Base-by-base conservation (phyloP, 1,140 invertebrate species). In the Procambarus virginalis region DNA sequence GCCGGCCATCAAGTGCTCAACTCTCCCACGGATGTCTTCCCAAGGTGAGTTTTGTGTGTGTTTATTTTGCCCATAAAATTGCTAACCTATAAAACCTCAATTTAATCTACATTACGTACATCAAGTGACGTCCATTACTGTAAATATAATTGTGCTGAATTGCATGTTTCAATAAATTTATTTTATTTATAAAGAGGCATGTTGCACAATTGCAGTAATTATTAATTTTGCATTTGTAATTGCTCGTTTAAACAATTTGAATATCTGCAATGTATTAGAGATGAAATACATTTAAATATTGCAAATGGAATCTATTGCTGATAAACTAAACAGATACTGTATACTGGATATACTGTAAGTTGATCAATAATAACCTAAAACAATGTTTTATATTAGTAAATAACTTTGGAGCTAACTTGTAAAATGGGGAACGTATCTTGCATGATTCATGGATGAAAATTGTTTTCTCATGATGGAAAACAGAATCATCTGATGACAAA, bases 1-100 rank as follows among this genome's bases (percentile, higher is more conserved):
- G 96, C 97, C 97, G 94, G 97, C 97, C 94, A 98, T 98, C 95
- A 98, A 98, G 95, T 97, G 97, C 93, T 98, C 97, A 92, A 98
- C 97, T 93, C 96, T 98, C 94, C 97, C 97, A 93, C 95, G 97
- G 95, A 97, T 97, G 94, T 97, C 97, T 92, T 97, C 97, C 91
- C 97, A 98, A 97, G 97, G 97, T 98, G 97, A 97, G 94, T 92
- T 87, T 93, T 85, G 81, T 76, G 10, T 22, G 12, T 51, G 17
- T 77, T 64, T 64, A 48, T 75, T 34, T 34, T 76, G 3, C 10
- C n/a, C 70, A 9, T 22, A 58, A 8, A 76, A 46, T 6, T n/a
- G 34, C n/a, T 55, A 76, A 10, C 20, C 22, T 12, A 45, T 78
- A 48, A 51, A 70, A 76, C 60, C 46, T 84, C 46, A 70, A 49